Conservation (phyloP, 1,140 invertebrate genomes). For the Eueides isabella region DNA sequence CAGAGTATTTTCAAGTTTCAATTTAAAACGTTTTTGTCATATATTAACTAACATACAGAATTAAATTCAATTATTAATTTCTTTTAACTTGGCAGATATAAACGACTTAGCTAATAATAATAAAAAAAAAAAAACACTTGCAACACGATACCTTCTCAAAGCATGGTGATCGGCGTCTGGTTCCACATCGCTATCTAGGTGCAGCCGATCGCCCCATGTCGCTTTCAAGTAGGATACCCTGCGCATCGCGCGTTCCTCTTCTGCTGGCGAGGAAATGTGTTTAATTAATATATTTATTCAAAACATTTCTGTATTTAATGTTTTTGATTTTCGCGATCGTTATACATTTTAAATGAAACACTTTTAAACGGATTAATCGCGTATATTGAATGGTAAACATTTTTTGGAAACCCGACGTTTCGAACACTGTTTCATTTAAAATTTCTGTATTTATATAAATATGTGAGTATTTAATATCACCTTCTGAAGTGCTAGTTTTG, state of each 20-base stretch:
- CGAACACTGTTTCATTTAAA: too few species aligned
- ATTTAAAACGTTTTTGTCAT: too few species aligned
- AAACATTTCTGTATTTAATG: neutral
- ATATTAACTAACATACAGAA: too few species aligned
- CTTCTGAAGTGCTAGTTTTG: too few species aligned
- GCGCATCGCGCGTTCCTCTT: conserved; percentile 92
- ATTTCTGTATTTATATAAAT: neutral
- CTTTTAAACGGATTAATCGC: too few species aligned
- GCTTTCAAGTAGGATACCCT: conserved; percentile 96
- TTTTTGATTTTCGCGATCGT: too few species aligned
- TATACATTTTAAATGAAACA: too few species aligned
- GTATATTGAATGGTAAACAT: too few species aligned
- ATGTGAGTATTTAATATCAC: neutral
- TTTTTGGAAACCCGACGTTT: too few species aligned
- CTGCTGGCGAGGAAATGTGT: conserved; percentile 63
- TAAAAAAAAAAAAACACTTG: neutral
- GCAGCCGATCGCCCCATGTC: conserved; percentile 88
- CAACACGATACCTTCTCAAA: conserved; percentile 83
- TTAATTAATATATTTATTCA: neutral
- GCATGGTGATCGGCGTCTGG: conserved; percentile 85
- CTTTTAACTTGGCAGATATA: conserved; percentile 27
- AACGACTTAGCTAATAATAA: conserved; percentile 7
- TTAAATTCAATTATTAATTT: neutral
- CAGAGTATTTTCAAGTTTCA: too few species aligned
- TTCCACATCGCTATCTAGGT: conserved; percentile 86